Evolutionary conservation across 2,113 vertebrate genomes (phyloP), one percentile per base, ranked within the genome.

Genomic region (Potamarius usumacintae): DNA sequence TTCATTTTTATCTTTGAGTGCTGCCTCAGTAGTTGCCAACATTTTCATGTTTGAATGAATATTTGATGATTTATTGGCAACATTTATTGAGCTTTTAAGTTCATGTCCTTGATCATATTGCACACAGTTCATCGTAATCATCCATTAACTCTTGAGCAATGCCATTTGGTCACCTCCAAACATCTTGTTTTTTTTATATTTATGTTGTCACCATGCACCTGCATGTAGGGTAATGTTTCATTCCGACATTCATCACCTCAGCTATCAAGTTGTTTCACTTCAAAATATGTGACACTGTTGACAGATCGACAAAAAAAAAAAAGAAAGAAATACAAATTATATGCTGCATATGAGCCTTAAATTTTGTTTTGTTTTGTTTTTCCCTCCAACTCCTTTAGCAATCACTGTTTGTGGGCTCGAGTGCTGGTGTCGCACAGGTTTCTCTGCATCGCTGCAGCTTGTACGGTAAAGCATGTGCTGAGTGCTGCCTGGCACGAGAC

Each of bases 401-500:
- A 98, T 95, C 34, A 0, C 92, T 99, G 76, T 99, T 95, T 0
- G 95, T 98, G 88, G 97, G 97, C 85, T 98, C 97, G 14, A 92
- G 92, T 17, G 88, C 94, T 48, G 98, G 96, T 0, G 94, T 99
- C 91, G 96, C 95, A 18, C 96, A 94, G 93, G 94, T 99, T 65
- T 95, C 92, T 90, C 95, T 99, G 91, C 97, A 99, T 88, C 96
- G 90, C 83, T 99, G 98, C 0, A 95, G 97, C 90, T 96, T 95
- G 0, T 99, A 99, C 0, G 98, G 97, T 67, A 96, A 93, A 0
- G 97, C 97, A 0, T 99, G 98, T 42, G 96, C 97, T 0, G 98
- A 99, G 88, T 99, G 98, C 93, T 99, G 98, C 92, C 94, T 99
- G 92, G 98, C 97, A 87, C 94, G 98, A 89, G 98, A 99, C 86